Evolutionary conservation across 2,888 invertebrate genomes (phyloP).

Genomic region (Rhodophaea formosa): DNA sequence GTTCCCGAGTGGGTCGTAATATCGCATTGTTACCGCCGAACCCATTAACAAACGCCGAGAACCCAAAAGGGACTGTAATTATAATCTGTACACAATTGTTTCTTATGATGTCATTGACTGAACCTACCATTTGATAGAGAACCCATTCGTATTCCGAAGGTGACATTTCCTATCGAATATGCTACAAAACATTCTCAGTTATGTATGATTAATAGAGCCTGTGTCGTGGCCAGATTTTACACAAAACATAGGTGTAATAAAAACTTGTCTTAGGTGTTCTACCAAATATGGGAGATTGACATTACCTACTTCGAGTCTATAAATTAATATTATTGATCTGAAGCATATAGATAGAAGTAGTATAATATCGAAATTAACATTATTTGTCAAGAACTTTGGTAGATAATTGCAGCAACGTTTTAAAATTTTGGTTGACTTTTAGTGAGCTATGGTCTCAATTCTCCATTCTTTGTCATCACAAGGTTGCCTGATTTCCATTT

Average conservation of each 20-base stretch:
- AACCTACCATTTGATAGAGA: conserved; percentile 16
- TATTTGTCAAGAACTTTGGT: too few species aligned
- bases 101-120: conserved; percentile 45
- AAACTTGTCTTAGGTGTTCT: background rate
- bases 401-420: too few species aligned
- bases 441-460: too few species aligned
- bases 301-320: too few species aligned
- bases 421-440: too few species aligned
- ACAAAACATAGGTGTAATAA: background rate
- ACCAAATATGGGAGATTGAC: too few species aligned
- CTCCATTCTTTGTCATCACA: too few species aligned
- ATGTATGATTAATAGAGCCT: background rate
- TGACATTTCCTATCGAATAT: conserved; percentile 1
- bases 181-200: background rate
- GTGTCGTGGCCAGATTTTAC: background rate
- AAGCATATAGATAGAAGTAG: too few species aligned
- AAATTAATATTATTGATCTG: too few species aligned
- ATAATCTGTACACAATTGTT: conserved; percentile 48
- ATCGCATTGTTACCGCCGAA: conserved; percentile 63
- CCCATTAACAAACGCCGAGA: conserved; percentile 56
- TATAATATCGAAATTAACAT: too few species aligned
- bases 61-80: conserved; percentile 54
- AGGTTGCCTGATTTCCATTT: too few species aligned
- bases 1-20: conserved; percentile 63
- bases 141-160: background rate